Conservation (phyloP, 2,888 invertebrate genomes). For the Tanaodytes sp. region DNA sequence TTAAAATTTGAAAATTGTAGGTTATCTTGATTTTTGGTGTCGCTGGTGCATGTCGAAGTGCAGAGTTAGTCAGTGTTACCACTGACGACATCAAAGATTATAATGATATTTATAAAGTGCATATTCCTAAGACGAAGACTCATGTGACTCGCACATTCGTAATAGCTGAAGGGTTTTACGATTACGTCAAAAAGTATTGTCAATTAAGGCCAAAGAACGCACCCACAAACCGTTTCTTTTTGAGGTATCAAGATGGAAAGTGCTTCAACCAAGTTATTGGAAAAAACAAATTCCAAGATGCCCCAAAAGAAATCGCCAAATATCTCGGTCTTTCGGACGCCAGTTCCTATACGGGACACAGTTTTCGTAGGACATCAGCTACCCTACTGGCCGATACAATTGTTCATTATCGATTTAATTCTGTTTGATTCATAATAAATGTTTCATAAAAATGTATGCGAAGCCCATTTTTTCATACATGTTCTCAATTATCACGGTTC, state of each 20-base stretch:
- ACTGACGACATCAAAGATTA: constrained; percentile 12
- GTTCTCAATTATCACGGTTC: too few relatives aligned
- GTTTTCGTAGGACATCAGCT: too few relatives aligned
- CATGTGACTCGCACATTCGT: constrained; percentile 1
- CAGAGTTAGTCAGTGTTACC: constrained; percentile 1
- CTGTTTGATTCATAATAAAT: too few relatives aligned
- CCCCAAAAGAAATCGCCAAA: not conserved
- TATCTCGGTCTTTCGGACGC: too few relatives aligned
- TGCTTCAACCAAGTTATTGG: constrained; percentile 3
- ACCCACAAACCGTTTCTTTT: constrained; percentile 2
- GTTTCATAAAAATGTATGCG: too few relatives aligned
- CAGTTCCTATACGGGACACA: too few relatives aligned
- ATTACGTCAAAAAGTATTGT: constrained; percentile 1
- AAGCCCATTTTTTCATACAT: too few relatives aligned
- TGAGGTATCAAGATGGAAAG: not conserved
- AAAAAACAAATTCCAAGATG: not conserved
- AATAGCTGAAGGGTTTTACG: constrained; percentile 1
- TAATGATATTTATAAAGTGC: constrained; percentile 3
- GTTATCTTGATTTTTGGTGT: constrained; percentile 19
- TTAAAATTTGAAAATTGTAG: too few relatives aligned
- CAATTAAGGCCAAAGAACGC: not conserved
- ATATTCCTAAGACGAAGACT: constrained; percentile 9
- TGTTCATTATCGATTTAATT: too few relatives aligned
- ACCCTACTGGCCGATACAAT: too few relatives aligned
- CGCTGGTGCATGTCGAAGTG: constrained; percentile 10